phyloP scores from a whole-genome alignment of 1,140 invertebrate genomes.

The honey bee (Apis mellifera) region Amel_HAv3.1 CM009933.2:4095001-4095500 shows the following conservation, averaged over 20 bases:
- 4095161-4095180: constrained; percentile 29
- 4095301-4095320: not conserved
- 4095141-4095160: constrained; percentile 29
- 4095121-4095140: not conserved
- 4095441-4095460: too few relatives aligned
- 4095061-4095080: not conserved
- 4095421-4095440: too few relatives aligned
- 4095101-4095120: constrained; percentile 10
- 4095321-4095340: not conserved
- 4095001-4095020: constrained; percentile 14
- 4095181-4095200: not conserved
- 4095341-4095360: too few relatives aligned
- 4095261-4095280: not conserved
- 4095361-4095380: not conserved
- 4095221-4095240: too few relatives aligned
- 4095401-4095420: too few relatives aligned
- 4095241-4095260: not conserved
- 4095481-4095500: too few relatives aligned
- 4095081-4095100: constrained; percentile 40
- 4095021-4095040: constrained; percentile 6
- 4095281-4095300: not conserved
- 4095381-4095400: too few relatives aligned
- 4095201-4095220: constrained; percentile 12
- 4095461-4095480: too few relatives aligned
- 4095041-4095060: constrained; percentile 15